These are phyloP conservation scores for Acronicta leporina DNA, from an alignment of 2,888 invertebrate genomes.

Conservation along the genomic window DNA sequence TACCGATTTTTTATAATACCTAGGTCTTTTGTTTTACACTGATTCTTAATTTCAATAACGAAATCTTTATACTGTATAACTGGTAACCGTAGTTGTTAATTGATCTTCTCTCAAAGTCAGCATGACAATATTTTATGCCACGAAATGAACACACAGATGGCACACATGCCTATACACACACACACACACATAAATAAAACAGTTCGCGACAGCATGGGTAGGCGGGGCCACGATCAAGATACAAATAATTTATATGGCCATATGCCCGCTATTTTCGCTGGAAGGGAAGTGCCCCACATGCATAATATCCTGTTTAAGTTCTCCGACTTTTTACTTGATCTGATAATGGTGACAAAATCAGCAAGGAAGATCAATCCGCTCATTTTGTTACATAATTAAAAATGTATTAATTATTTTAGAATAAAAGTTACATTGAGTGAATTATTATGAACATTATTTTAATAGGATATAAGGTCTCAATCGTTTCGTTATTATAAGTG, in stretches of 20 bases:
- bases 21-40: no score
- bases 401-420: not conserved
- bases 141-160: not conserved
- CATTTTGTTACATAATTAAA: not conserved
- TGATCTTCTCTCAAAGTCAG: not conserved
- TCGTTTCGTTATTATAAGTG: no score
- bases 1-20: no score
- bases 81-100: not conserved
- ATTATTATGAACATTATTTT: no score
- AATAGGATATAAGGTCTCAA: no score
- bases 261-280: conserved; percentile 20
- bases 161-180: conserved; percentile 6
- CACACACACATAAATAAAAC: conserved; percentile 2
- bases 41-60: no score
- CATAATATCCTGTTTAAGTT: conserved; percentile 35
- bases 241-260: conserved; percentile 20
- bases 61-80: no score
- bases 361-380: not conserved
- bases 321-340: conserved; percentile 2
- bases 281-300: conserved; percentile 43
- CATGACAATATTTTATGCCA: not conserved
- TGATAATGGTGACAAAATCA: conserved; percentile 6
- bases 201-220: conserved; percentile 3
- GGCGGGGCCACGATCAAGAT: conserved; percentile 9
- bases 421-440: conserved; percentile 2